A percentile compares a stretch with the other conserved stretches of the same genome.
phyloP scores from a whole-genome alignment of 92 coral and sea anemone genomes.

The Parazoanthus darwini region DNA sequence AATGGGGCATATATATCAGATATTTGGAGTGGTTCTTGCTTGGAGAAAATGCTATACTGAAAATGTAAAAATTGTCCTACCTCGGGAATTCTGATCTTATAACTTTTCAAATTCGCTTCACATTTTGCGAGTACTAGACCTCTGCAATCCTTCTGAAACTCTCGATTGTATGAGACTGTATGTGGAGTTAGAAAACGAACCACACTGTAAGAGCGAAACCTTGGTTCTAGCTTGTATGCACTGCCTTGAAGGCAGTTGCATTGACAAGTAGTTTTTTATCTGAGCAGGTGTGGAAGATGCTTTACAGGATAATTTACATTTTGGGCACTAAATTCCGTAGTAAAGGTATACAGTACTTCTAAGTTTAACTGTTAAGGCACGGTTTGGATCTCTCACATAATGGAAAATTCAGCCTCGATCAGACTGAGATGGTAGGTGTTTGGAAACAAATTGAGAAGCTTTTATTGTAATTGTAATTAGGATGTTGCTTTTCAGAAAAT shows the following conservation, averaged over 20 bases:
- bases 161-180: no score
- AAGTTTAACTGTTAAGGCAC: conserved; percentile 9
- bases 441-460: conserved; percentile 2
- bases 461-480: background rate
- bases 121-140: conserved; percentile 3
- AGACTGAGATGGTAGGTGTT: conserved; percentile 10
- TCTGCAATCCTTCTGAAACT: background rate
- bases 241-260: no score
- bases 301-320: conserved; percentile 6
- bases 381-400: background rate
- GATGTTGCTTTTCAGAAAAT: conserved; percentile 1
- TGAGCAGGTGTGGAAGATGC: conserved; percentile 8
- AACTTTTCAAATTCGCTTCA: conserved; percentile 1
- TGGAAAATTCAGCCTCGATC: conserved; percentile 6
- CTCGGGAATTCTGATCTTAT: background rate
- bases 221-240: no score
- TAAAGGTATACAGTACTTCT: background rate
- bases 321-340: conserved; percentile 2
- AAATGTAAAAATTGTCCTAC: conserved; percentile 1
- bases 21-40: conserved; percentile 6
- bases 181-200: no score
- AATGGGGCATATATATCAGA: conserved; percentile 6
- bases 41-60: conserved; percentile 6
- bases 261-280: background rate
- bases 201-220: no score